Evolutionary conservation across 1,140 invertebrate species (phyloP), one percentile per base, ranked within the genome.

Genomic region (Protaetia brevitarsis): DNA sequence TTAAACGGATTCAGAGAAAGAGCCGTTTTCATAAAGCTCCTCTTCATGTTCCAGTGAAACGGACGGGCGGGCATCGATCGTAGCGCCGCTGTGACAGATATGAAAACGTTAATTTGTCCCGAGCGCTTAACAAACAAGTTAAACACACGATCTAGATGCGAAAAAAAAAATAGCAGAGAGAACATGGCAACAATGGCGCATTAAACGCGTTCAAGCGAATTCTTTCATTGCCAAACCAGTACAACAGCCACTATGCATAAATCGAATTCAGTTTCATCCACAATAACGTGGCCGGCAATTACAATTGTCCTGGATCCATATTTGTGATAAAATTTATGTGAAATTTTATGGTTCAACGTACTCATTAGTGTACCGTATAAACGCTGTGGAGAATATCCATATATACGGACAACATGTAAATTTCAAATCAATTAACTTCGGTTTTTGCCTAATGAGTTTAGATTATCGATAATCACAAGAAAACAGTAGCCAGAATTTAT

Each of bases 251-350:
- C 11, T 19, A 5, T 23, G 41, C 1, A 7, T 21, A 51, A 51
- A 51, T 51, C 41, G 19, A 51, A 51, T 51, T 21, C 41, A 2
- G 19, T 16, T 19, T 19, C 13, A 51, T 51, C 41, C 16, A 51
- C 41, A 51, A 51, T 51, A 51, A 23, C 16, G n/a, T 51, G 26
- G 21, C 19, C 19, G 41, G 26, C 41, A 6, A 51, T 34, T 34
- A 34, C 41, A 16, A 51, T 51, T 51, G 19, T 19, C 7, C 41
- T 51, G 41, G 41, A 51, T 51, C 41, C 41, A 51, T 23, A 51
- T 51, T 51, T 23, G 41, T 51, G 41, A 51, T 51, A 51, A 23
- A 51, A 51, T 51, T 51, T 51, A 51, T 51, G 41, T 51, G 41
- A 51, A 51, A 51, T 51, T 51, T 51, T 51, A 51, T 23, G 19